Evolutionary conservation across 2,113 vertebrate species (phyloP), one percentile per base, ranked within the genome.

Genomic region (Myotis lucifugus): DNA sequence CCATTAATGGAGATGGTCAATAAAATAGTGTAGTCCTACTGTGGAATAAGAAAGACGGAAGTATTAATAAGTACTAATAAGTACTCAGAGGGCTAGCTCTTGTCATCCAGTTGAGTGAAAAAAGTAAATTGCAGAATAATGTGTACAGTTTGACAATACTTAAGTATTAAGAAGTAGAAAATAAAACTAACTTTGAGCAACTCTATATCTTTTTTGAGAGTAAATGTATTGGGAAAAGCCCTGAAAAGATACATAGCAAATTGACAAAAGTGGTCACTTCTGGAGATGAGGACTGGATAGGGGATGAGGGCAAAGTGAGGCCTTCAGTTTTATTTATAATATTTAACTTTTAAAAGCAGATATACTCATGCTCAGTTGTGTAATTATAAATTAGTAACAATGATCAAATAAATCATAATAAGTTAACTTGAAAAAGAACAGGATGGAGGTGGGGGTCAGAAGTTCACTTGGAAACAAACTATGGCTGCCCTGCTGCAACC

Each of bases 341-440:
- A 69, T 48, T 77, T 74, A 46, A 54, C n/a, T 78, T 87, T 85
- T 61, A 64, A 3, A 64, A 86, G 48, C 17, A 69, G 17, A n/a
- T 54, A 46, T 69, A 73, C 42, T 76, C 6, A 25, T 61, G 48
- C 19, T 64, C 79, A 32, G 18, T 42, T 70, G 8, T 17, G 5
- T 78, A 90, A 77, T 72, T 94, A 82, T 50, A 67, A 83, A 91
- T 83, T 67, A 67, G n/a, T 74, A 40, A 70, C 40, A 50, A 76
- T 42, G 87, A 66, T 54, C 48, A 85, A 91, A 88, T 76, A 84
- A 54, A 27, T 74, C 17, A 64, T 56, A 69, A 34, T 54, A 78
- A 27, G 34, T 79, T 61, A 78, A 78, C 27, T 88, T 59, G 54
- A 82, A 27, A 77, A 77, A 84, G 48, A 40, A 76, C 6, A 90